Conservation (phyloP, 2,888 invertebrate genomes). For the Amiota mariae region DNA sequence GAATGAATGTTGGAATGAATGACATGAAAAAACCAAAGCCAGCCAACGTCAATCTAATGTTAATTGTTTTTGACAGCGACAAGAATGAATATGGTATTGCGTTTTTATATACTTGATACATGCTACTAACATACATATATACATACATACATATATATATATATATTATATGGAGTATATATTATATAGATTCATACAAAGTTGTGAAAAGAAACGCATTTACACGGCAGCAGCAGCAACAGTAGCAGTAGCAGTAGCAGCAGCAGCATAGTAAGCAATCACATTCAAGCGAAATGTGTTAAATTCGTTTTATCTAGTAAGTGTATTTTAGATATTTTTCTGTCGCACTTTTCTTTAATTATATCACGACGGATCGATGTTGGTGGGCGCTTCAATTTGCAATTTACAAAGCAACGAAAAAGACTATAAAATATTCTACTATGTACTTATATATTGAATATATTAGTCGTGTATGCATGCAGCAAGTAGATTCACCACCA, state of each 20-base stretch:
- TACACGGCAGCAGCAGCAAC: too few relatives aligned
- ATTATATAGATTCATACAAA: background rate
- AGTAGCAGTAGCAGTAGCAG: too few relatives aligned
- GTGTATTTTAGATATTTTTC: background rate
- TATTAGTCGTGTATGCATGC: slow-evolving; percentile 15
- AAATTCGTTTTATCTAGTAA: too few relatives aligned
- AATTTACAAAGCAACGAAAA: slow-evolving; percentile 23
- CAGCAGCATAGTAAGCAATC: too few relatives aligned
- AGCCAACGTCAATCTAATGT: slow-evolving; percentile 3
- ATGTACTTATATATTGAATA: too few relatives aligned
- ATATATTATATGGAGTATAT: background rate
- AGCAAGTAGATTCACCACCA: too few relatives aligned
- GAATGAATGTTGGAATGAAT: slow-evolving; percentile 16
- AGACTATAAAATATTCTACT: background rate
- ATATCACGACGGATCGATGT: slow-evolving; percentile 50
- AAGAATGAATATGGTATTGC: slow-evolving; percentile 24
- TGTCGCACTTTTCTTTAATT: slow-evolving; percentile 58
- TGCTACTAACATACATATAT: background rate
- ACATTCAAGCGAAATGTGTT: too few relatives aligned
- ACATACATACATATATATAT: background rate
- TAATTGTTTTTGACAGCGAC: slow-evolving; percentile 39
- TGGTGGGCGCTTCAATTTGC: slow-evolving; percentile 56
- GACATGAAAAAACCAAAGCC: too few relatives aligned
- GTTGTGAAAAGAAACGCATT: too few relatives aligned
- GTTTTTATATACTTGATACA: background rate